These are phyloP conservation scores for Pocota personata DNA, from an alignment of 2,888 invertebrate genomes.

Conservation along the genomic window DNA sequence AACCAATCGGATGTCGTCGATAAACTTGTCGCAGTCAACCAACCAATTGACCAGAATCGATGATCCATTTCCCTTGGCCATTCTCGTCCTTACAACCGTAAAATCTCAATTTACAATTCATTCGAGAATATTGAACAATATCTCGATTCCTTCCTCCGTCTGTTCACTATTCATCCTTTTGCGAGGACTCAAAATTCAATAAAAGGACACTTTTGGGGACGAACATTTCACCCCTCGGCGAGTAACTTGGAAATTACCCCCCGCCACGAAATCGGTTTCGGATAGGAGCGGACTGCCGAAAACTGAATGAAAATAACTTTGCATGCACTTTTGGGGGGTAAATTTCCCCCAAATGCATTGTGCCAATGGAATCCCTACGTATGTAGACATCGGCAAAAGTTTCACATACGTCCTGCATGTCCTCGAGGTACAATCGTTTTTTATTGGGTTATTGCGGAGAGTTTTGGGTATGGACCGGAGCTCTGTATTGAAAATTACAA, in stretches of 20 bases:
- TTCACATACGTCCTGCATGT: slow-evolving; percentile 22
- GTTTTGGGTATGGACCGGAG: not conserved
- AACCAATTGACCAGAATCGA: slow-evolving; percentile 66
- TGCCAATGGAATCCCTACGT: not conserved
- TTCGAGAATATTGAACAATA: slow-evolving; percentile 68
- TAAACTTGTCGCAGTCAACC: slow-evolving; percentile 56
- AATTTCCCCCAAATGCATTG: slow-evolving; percentile 68
- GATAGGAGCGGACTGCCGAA: slow-evolving; percentile 9
- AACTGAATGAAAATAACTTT: slow-evolving; percentile 60
- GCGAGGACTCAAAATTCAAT: slow-evolving; percentile 60
- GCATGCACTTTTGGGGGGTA: slow-evolving; percentile 29
- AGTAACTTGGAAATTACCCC: slow-evolving; percentile 50
- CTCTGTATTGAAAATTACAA: slow-evolving; percentile 58
- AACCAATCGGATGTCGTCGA: not conserved
- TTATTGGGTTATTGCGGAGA: slow-evolving; percentile 45
- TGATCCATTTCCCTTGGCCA: slow-evolving; percentile 65
- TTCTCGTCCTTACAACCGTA: slow-evolving; percentile 57
- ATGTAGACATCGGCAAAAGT: too few relatives aligned
- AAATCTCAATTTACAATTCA: slow-evolving; percentile 71
- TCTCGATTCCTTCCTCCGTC: slow-evolving; percentile 25
- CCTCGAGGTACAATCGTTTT: slow-evolving; percentile 65
- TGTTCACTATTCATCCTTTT: slow-evolving; percentile 23
- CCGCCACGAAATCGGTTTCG: slow-evolving; percentile 56
- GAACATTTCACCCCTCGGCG: slow-evolving; percentile 26
- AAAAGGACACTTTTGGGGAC: slow-evolving; percentile 52